Evolutionary conservation across 37 sponge, comb jelly and placozoan genomes (phyloP).

Genomic region (Aphrocallistes beatrix): DNA sequence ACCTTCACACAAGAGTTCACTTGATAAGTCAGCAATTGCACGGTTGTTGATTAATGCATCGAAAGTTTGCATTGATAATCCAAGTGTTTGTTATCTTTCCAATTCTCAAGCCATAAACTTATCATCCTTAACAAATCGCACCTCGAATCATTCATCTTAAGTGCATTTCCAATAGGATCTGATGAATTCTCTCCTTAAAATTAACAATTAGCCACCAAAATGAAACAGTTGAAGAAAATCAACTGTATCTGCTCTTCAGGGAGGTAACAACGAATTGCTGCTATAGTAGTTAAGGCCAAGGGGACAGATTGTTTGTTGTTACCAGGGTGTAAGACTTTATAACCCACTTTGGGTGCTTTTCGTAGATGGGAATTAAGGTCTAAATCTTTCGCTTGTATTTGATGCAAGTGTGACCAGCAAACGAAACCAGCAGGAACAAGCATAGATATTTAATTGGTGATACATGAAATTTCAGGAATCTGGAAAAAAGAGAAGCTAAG

Average conservation of each 20-base stretch:
- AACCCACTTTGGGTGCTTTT: neutral
- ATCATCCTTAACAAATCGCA: neutral
- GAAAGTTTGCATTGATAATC: neutral
- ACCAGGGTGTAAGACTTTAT: neutral
- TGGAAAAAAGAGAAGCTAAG: neutral
- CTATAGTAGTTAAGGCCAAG: neutral
- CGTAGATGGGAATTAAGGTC: neutral
- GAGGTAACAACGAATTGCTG: neutral
- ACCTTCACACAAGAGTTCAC: neutral
- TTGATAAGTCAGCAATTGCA: neutral
- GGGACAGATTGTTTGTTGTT: conserved; percentile 10
- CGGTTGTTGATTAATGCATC: neutral
- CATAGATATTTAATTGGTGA: too few species aligned
- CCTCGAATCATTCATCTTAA: neutral
- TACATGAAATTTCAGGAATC: too few species aligned
- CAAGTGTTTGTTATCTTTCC: neutral
- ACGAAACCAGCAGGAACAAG: neutral
- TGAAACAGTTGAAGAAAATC: neutral
- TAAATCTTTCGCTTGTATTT: neutral
- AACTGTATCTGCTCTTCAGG: neutral
- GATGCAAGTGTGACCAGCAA: neutral
- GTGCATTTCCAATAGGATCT: neutral
- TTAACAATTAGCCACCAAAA: neutral
- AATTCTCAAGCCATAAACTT: neutral
- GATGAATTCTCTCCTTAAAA: neutral